A percentile compares a stretch with the other conserved stretches of the same genome.
These are phyloP conservation scores for Peromyscus attwateri DNA, from an alignment of 2,797 vertebrate genomes.

Conservation along the genomic window DNA sequence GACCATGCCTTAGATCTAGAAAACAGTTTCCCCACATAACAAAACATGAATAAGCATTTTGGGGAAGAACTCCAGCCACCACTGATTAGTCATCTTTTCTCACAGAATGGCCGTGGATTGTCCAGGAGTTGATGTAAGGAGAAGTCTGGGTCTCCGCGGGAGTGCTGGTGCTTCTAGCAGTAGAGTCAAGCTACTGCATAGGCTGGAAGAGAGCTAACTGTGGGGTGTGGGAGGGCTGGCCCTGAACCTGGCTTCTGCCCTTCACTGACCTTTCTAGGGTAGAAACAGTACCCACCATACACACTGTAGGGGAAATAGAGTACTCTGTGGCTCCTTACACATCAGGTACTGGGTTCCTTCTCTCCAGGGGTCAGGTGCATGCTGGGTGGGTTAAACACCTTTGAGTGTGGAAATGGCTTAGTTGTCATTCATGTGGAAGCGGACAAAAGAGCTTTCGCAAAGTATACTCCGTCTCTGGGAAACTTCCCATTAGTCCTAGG, in stretches of 20 bases:
- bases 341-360: not conserved
- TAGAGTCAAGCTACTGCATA: not conserved
- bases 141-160: not conserved
- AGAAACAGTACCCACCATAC: not conserved
- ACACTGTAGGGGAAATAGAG: not conserved
- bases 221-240: not conserved
- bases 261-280: too few species aligned
- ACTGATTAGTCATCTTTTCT: not conserved
- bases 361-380: not conserved
- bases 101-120: not conserved
- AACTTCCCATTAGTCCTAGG: not conserved
- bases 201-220: not conserved
- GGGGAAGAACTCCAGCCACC: not conserved
- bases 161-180: not conserved
- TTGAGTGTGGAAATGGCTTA: not conserved
- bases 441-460: slow-evolving; percentile 31
- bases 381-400: not conserved
- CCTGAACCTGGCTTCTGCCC: not conserved
- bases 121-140: not conserved
- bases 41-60: not conserved
- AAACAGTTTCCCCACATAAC: not conserved
- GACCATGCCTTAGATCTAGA: not conserved
- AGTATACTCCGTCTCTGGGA: not conserved
- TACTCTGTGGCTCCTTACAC: not conserved
- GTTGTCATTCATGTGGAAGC: not conserved